Percentiles rank a stretch among this genome's conserved stretches.
These are phyloP conservation scores for Sitophilus oryzae DNA, from an alignment of 1,140 invertebrate species.

Conservation along the genomic window DNA sequence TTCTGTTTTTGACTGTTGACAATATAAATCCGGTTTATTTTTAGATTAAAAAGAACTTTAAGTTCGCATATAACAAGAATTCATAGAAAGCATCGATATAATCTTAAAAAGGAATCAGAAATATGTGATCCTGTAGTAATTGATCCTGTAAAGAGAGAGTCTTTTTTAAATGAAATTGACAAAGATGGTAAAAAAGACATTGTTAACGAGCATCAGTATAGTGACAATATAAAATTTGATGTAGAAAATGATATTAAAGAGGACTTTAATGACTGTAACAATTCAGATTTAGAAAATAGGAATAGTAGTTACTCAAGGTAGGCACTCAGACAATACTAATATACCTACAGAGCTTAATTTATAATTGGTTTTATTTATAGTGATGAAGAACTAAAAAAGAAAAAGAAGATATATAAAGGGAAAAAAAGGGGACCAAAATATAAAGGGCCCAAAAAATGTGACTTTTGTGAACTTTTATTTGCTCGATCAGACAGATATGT, in stretches of 20 bases:
- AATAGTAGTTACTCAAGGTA: slow-evolving; percentile 6
- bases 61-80: slow-evolving; percentile 24
- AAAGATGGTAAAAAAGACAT: background rate
- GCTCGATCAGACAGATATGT: slow-evolving; percentile 21
- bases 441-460: slow-evolving; percentile 20
- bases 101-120: slow-evolving; percentile 8
- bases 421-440: slow-evolving; percentile 21
- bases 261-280: background rate
- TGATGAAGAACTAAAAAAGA: slow-evolving; percentile 4
- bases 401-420: slow-evolving; percentile 4
- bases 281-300: background rate
- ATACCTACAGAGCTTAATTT: background rate
- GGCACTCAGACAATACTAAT: background rate
- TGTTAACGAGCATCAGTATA: background rate
- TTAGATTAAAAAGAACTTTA: slow-evolving; percentile 19
- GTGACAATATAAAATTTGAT: background rate
- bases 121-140: background rate
- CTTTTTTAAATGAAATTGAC: background rate
- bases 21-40: background rate
- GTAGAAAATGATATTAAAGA: background rate
- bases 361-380: background rate
- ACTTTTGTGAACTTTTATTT: slow-evolving; percentile 25
- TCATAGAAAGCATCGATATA: slow-evolving; percentile 17
- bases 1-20: background rate
- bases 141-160: background rate